Conservation (phyloP, 2,888 invertebrate genomes). For the Calephelis perditalis region DNA sequence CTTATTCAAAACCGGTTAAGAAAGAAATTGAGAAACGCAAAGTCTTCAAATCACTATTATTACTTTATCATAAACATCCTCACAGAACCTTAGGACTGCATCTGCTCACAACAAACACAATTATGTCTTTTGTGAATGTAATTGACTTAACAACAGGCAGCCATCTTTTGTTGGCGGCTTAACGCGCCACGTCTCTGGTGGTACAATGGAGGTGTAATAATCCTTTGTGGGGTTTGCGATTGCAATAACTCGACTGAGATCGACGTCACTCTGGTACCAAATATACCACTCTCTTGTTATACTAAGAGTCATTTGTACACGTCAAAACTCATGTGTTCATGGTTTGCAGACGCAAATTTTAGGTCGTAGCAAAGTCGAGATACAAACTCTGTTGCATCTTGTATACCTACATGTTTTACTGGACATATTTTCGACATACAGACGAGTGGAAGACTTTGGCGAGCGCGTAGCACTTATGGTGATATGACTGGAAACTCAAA, state of each 20-base stretch:
- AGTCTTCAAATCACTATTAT: background rate
- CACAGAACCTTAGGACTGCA: constrained; percentile 17
- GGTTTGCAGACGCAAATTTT: too few species aligned
- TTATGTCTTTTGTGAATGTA: constrained; percentile 50
- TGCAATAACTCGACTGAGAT: constrained; percentile 3
- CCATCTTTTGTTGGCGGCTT: constrained; percentile 36
- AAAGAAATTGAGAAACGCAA: background rate
- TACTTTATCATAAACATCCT: background rate
- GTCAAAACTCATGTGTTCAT: too few species aligned
- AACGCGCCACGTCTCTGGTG: constrained; percentile 9
- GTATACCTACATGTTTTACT: too few species aligned
- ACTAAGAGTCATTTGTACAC: constrained; percentile 15
- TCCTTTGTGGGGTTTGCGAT: constrained; percentile 16
- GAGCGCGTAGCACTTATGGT: too few species aligned
- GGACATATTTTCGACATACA: too few species aligned
- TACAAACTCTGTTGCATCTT: too few species aligned
- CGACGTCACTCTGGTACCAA: background rate
- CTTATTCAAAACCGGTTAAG: too few species aligned
- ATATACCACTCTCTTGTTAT: background rate
- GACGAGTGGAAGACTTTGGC: too few species aligned
- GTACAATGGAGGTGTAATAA: constrained; percentile 33
- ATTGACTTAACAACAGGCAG: constrained; percentile 48
- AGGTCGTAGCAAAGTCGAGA: too few species aligned
- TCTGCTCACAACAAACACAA: constrained; percentile 38
- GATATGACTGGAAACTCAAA: too few species aligned